Conservation (phyloP, 2,113 vertebrate species). For the Puffinus mauretanicus region DNA sequence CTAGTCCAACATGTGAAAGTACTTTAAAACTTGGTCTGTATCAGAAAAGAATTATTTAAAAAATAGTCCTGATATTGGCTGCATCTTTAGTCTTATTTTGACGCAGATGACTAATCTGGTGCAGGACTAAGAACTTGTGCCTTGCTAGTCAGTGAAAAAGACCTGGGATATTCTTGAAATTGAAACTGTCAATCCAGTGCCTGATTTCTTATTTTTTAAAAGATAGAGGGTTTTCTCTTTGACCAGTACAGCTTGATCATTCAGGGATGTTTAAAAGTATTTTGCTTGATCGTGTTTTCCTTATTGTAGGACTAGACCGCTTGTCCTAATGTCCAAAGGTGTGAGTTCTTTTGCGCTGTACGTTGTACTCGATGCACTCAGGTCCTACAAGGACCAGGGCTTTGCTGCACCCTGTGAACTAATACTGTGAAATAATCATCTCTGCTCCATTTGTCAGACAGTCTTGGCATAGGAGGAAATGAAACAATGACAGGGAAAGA, state of each 20-base stretch:
- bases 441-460: not conserved
- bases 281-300: not conserved
- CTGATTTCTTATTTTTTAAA: not conserved
- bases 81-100: not conserved
- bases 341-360: not conserved
- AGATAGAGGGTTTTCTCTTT: not conserved
- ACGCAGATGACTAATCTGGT: not conserved
- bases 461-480: not conserved
- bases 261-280: not conserved
- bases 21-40: not conserved
- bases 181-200: not conserved
- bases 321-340: not conserved
- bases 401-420: not conserved
- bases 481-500: not conserved
- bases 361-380: fast-evolving
- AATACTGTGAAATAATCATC: not conserved
- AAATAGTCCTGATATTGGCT: not conserved
- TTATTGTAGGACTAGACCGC: not conserved
- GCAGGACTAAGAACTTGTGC: not conserved
- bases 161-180: not conserved
- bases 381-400: not conserved
- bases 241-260: not conserved
- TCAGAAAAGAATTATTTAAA: not conserved
- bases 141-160: not conserved
- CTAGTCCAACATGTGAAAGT: not conserved